phyloP scores from a whole-genome alignment of 2,113 vertebrate genomes.

The Nycticryphes semicollaris region DNA sequence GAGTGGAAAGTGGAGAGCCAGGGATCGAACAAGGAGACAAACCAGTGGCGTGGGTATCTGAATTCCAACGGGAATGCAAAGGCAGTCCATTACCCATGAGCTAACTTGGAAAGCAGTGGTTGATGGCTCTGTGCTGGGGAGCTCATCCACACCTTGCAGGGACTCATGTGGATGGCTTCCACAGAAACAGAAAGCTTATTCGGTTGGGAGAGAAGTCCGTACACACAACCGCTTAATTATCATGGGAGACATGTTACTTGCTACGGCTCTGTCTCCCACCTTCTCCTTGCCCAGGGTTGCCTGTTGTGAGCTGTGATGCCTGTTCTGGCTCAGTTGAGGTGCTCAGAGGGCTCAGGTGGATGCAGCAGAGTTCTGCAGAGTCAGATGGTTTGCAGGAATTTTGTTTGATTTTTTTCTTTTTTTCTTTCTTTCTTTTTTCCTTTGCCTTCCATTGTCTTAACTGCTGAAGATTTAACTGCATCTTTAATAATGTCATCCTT shows the following conservation, averaged over 20 bases:
- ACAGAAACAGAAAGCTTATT: not conserved
- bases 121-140: not conserved
- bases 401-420: not conserved
- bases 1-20: not conserved
- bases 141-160: not conserved
- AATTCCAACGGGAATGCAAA: not conserved
- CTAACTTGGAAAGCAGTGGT: not conserved
- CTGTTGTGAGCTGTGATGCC: not conserved
- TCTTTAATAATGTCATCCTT: not conserved
- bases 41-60: not conserved
- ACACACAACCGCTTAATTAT: not conserved
- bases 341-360: not conserved
- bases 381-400: not conserved
- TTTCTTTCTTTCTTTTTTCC: not conserved
- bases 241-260: not conserved
- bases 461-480: not conserved
- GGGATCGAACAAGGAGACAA: not conserved
- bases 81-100: rapidly evolving
- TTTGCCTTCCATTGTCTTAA: not conserved
- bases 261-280: not conserved
- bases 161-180: not conserved
- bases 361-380: not conserved
- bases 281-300: not conserved
- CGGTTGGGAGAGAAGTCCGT: not conserved
- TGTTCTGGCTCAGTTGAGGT: not conserved